Conservation (phyloP, 2,113 vertebrate genomes). For the Thunnus thynnus region DNA sequence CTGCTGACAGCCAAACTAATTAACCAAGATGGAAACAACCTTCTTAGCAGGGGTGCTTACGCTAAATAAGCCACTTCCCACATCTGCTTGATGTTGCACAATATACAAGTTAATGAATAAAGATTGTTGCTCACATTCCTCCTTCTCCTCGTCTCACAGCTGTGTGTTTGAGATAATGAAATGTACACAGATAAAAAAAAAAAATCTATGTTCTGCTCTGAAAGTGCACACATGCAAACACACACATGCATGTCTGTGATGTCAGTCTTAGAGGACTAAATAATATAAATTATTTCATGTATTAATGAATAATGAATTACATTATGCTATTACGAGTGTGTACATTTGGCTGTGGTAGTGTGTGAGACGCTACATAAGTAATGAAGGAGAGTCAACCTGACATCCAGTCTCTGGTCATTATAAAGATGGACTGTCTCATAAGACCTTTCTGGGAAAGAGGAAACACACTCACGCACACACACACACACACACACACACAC, state of each 20-base stretch:
- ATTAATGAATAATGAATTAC: slow-evolving; percentile 23
- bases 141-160: not conserved
- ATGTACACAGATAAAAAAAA: not conserved
- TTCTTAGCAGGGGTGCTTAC: not conserved
- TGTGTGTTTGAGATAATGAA: slow-evolving; percentile 8
- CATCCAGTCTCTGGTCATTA: slow-evolving; percentile 47
- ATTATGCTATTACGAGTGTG: not conserved
- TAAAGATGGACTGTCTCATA: not conserved
- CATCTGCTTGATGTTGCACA: not conserved
- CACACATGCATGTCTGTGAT: not conserved
- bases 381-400: slow-evolving; percentile 28
- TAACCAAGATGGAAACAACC: not conserved
- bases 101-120: slow-evolving; percentile 12
- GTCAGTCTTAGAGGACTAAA: not conserved
- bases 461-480: no score
- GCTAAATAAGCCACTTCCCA: not conserved
- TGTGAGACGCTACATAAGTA: slow-evolving; percentile 4
- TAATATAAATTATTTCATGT: slow-evolving; percentile 5
- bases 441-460: slow-evolving; percentile 23
- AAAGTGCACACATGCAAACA: not conserved
- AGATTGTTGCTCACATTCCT: not conserved
- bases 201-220: not conserved
- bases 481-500: no score
- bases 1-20: slow-evolving; percentile 9
- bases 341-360: not conserved